Conservation (phyloP, 2,888 invertebrate genomes). For the Philaethria dido region DNA sequence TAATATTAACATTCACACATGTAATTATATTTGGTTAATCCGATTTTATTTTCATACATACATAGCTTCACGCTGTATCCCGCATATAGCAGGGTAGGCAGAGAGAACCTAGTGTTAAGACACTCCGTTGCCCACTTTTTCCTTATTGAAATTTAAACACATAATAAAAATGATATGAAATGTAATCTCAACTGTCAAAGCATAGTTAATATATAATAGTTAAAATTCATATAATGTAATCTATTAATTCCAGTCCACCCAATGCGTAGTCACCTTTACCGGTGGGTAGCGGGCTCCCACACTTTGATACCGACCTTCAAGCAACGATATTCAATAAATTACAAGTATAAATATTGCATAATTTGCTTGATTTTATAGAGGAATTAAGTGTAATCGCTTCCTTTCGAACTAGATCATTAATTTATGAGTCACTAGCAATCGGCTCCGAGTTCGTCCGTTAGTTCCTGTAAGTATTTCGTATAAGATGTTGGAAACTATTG, state of each 20-base stretch:
- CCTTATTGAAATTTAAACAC: too few relatives aligned
- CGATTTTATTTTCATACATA: too few relatives aligned
- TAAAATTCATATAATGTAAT: constrained; percentile 56
- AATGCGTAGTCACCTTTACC: constrained; percentile 56
- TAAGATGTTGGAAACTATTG: background rate
- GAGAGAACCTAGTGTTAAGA: too few relatives aligned
- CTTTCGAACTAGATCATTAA: background rate
- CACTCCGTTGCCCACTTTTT: too few relatives aligned
- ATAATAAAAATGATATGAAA: too few relatives aligned
- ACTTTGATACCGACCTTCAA: constrained; percentile 66
- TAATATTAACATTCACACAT: too few relatives aligned
- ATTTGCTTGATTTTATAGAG: constrained; percentile 54
- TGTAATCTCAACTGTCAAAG: too few relatives aligned
- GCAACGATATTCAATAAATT: constrained; percentile 54
- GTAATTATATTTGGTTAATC: too few relatives aligned
- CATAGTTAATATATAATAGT: background rate
- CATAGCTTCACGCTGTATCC: too few relatives aligned
- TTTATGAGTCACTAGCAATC: background rate
- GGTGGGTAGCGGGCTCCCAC: constrained; percentile 67
- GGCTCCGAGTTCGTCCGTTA: background rate
- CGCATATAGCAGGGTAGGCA: too few relatives aligned
- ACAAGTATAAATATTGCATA: constrained; percentile 18
- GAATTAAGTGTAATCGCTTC: constrained; percentile 65
- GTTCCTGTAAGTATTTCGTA: background rate
- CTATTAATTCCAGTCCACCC: constrained; percentile 64